Conservation (phyloP, 2,797 vertebrate species). For the Eutrigla gurnardus region DNA sequence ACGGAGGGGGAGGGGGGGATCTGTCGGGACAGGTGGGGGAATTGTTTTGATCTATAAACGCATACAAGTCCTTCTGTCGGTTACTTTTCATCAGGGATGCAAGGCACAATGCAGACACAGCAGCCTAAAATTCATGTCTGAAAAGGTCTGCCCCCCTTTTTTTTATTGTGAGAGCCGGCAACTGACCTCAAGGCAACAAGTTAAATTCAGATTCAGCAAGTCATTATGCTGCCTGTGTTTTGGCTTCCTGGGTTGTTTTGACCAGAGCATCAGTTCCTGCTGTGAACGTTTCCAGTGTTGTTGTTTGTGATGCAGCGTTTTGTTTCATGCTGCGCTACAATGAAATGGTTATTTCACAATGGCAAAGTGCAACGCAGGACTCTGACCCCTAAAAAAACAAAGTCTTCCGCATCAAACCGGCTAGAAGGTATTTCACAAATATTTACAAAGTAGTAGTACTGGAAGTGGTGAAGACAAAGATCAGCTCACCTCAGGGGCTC, state of each 20-base stretch:
- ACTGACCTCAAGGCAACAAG: background rate
- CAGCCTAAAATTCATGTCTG: background rate
- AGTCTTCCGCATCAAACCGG: background rate
- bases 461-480: background rate
- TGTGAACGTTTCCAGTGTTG: conserved; percentile 2
- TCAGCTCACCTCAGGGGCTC: background rate
- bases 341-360: conserved; percentile 1
- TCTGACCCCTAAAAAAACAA: background rate
- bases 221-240: conserved; percentile 5
- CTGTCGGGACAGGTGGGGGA: background rate
- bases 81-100: conserved; percentile 1
- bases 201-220: conserved; percentile 9
- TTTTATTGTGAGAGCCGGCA: background rate
- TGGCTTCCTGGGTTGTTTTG: background rate
- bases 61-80: background rate
- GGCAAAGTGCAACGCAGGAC: background rate
- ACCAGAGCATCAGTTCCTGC: background rate
- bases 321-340: conserved; percentile 3
- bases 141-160: background rate
- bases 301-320: conserved; percentile 4
- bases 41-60: background rate
- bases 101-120: conserved; percentile 1
- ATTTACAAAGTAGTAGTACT: background rate
- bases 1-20: background rate
- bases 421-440: background rate